Base-by-base conservation (phyloP, 2,888 invertebrate genomes). In the Ptychoptera contaminata region DNA sequence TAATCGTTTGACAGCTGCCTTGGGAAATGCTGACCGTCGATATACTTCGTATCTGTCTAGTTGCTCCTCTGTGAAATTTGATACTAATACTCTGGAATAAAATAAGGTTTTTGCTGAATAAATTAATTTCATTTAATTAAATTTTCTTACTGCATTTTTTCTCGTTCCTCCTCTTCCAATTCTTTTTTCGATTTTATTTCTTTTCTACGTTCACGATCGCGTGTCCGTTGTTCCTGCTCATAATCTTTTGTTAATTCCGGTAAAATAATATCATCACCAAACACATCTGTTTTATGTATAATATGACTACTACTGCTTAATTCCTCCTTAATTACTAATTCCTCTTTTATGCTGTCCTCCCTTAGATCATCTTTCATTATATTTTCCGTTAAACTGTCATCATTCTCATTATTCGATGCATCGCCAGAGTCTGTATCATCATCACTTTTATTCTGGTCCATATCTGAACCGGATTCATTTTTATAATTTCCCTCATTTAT, bases 21-120 rank as follows among this genome's bases (percentile, higher is more conserved):
- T 97, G 0, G 97, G 97, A 63, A 98, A 97, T 0, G 96, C 93
- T 0, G 97, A 84, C 57, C 98, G 72, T 51, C 98, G 71, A 61
- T 87, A 99, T 91, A 97, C 96, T 71, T 98, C 98, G 70, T 98
- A 99, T 52, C 97, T 76, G 61, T 97, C 91, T 43, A 99, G 67
- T 61, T 99, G 98, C 55, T 96, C 96, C 65, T 96, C 96, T 0
- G 96, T 92, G 56, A 99, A 98, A 65, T 98, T 97, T 1, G 97
- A 97, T 0, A 98, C 94, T 42, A 98, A 68, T 32, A 98, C 92
- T 66, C 92, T 92, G 23, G 23, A 23, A 23, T 5, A 23, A 23
- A 23, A 5, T 15, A 32, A 16, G 30, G 9, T 29, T 16, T 9
- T 11, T 35, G 10, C 8, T 16, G 15, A 37, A 46, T 23, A n/a